These are phyloP conservation scores for Anthonomus grandis DNA, from an alignment of 1,140 invertebrate species.

Conservation along the genomic window DNA sequence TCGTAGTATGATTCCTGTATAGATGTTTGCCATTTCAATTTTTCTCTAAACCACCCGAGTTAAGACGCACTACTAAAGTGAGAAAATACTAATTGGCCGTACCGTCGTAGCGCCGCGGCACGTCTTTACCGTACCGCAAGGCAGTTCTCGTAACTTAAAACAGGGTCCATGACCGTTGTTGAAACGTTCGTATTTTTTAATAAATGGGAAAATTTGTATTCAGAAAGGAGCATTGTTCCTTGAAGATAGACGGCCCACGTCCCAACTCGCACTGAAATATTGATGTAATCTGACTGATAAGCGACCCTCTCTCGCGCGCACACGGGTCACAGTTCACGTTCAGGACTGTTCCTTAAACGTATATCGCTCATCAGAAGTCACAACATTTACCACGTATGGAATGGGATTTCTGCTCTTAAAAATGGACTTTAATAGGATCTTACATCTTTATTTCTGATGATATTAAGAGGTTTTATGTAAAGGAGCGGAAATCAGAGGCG, in stretches of 20 bases:
- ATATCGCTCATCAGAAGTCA: slow-evolving; percentile 26
- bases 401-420: slow-evolving; percentile 17
- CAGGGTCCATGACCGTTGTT: slow-evolving; percentile 33
- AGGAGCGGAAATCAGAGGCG: slow-evolving; percentile 5
- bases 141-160: too few relatives aligned
- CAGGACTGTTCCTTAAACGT: slow-evolving; percentile 24
- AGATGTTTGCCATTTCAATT: too few relatives aligned
- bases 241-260: slow-evolving; percentile 41
- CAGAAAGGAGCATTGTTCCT: slow-evolving; percentile 37
- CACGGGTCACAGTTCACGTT: slow-evolving; percentile 22
- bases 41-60: too few relatives aligned
- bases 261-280: slow-evolving; percentile 38
- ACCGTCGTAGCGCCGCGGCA: too few relatives aligned
- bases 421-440: slow-evolving; percentile 18
- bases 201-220: slow-evolving; percentile 44
- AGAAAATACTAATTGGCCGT: too few relatives aligned
- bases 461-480: not conserved
- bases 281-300: slow-evolving; percentile 43
- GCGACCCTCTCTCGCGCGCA: slow-evolving; percentile 30
- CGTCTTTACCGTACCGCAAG: too few relatives aligned
- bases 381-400: slow-evolving; percentile 11
- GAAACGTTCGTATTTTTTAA: slow-evolving; percentile 29
- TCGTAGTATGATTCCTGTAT: too few relatives aligned
- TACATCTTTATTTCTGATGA: slow-evolving; percentile 15
- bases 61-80: too few relatives aligned